Percentiles rank a stretch among this genome's conserved stretches.
Conservation (phyloP, 30 jellyfish, hydroid and myxozoan genomes). For the Chironex yamaguchii region DNA sequence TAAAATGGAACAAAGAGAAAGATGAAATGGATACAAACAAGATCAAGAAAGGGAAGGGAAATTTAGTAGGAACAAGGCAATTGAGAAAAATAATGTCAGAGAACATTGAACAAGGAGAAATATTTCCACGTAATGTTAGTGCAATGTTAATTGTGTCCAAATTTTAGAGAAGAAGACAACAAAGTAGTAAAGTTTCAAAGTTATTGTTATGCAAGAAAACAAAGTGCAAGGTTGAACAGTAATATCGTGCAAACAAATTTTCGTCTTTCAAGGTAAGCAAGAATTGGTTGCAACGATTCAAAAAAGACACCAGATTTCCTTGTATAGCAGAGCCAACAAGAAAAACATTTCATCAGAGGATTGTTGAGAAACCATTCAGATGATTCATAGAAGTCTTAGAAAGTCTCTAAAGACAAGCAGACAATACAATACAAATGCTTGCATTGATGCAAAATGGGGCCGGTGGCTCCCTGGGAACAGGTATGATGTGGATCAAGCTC, state of each 20-base stretch:
- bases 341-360: slow-evolving; percentile 35
- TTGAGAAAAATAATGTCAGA: slow-evolving; percentile 21
- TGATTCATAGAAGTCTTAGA: slow-evolving; percentile 26
- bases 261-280: slow-evolving; percentile 38
- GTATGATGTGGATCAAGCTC: slow-evolving; percentile 59
- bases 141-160: slow-evolving; percentile 17
- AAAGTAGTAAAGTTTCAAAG: slow-evolving; percentile 24
- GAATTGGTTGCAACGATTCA: slow-evolving; percentile 53
- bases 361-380: slow-evolving; percentile 36
- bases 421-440: slow-evolving; percentile 10
- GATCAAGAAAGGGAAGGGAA: slow-evolving; percentile 29
- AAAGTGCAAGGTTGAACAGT: slow-evolving; percentile 39
- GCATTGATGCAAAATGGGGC: slow-evolving; percentile 53
- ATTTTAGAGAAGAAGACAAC: slow-evolving; percentile 14
- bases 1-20: slow-evolving; percentile 43
- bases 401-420: slow-evolving; percentile 51
- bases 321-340: slow-evolving; percentile 54
- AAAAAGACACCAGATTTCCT: slow-evolving; percentile 33
- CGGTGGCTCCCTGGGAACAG: slow-evolving; percentile 50
- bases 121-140: slow-evolving; percentile 1
- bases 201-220: slow-evolving; percentile 37
- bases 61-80: slow-evolving; percentile 46
- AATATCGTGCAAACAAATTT: slow-evolving; percentile 29
- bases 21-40: slow-evolving; percentile 35
- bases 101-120: slow-evolving; percentile 12